Conservation (phyloP, 2,797 vertebrate species). For the Borostomias antarcticus region DNA sequence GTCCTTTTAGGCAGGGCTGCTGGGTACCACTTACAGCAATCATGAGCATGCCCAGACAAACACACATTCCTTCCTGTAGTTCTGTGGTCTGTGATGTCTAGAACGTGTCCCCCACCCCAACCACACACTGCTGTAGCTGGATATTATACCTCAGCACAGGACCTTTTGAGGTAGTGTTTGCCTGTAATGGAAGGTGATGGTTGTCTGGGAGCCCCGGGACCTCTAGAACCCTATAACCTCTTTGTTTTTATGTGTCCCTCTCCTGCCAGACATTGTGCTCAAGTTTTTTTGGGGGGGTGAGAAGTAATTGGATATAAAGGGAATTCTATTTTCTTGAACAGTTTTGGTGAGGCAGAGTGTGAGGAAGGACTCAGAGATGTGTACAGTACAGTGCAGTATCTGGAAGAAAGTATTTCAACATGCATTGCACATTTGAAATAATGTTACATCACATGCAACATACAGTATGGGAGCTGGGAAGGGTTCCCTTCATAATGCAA, state of each 20-base stretch:
- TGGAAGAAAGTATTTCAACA: neutral
- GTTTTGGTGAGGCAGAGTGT: no score
- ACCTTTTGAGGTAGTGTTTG: conserved; percentile 41
- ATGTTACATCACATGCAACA: neutral
- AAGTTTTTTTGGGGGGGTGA: no score
- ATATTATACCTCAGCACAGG: conserved; percentile 46
- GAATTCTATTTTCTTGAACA: no score
- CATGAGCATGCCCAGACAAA: conserved; percentile 80
- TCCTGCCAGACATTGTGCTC: neutral
- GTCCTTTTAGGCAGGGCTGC: conserved; percentile 60
- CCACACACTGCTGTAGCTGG: conserved; percentile 19
- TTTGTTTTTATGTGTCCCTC: neutral
- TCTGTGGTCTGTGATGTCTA: conserved; percentile 63
- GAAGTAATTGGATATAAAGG: no score
- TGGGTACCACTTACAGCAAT: conserved; percentile 68
- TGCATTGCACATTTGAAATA: no score
- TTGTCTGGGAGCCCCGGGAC: conserved; percentile 39
- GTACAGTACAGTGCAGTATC: no score
- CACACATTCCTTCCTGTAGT: conserved; percentile 81
- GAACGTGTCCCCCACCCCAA: conserved; percentile 43
- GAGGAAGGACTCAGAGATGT: no score
- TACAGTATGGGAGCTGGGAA: neutral
- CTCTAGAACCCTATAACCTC: no score
- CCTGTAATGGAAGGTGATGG: conserved; percentile 39
- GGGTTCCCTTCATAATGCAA: neutral